phyloP scores from a whole-genome alignment of 2,113 vertebrate genomes.

The Jaculus jaculus region DNA sequence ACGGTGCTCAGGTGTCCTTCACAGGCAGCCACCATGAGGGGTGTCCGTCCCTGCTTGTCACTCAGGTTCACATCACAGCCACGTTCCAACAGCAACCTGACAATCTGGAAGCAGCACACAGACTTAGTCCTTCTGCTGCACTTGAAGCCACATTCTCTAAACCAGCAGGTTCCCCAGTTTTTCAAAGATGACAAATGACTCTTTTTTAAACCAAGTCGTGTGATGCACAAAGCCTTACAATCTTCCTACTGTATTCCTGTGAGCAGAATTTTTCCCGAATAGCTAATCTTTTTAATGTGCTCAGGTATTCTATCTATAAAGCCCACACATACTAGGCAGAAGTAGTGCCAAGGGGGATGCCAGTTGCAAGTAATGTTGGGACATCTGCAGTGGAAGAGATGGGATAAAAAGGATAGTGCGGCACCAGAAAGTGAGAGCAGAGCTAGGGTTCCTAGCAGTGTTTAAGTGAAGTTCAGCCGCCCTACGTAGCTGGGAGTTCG shows the following conservation, averaged over 20 bases:
- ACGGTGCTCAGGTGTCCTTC: constrained; percentile 96
- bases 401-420: not conserved
- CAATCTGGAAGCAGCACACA: constrained; percentile 86
- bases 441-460: not conserved
- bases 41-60: constrained; percentile 96
- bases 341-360: not conserved
- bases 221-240: not conserved
- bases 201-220: not conserved
- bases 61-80: constrained; percentile 94
- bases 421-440: accelerated
- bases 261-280: not conserved
- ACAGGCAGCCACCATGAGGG: constrained; percentile 97
- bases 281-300: not conserved
- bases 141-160: not conserved
- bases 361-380: not conserved
- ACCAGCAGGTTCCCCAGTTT: not conserved
- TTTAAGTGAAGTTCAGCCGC: not conserved
- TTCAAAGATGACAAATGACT: not conserved
- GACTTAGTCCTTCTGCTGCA: not conserved
- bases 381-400: accelerated
- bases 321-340: not conserved
- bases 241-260: not conserved
- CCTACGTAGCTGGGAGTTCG: not conserved
- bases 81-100: constrained; percentile 90
- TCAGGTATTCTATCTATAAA: not conserved